Base-by-base conservation (phyloP, 2,888 invertebrate genomes). In the Melinaea marsaeus region DNA sequence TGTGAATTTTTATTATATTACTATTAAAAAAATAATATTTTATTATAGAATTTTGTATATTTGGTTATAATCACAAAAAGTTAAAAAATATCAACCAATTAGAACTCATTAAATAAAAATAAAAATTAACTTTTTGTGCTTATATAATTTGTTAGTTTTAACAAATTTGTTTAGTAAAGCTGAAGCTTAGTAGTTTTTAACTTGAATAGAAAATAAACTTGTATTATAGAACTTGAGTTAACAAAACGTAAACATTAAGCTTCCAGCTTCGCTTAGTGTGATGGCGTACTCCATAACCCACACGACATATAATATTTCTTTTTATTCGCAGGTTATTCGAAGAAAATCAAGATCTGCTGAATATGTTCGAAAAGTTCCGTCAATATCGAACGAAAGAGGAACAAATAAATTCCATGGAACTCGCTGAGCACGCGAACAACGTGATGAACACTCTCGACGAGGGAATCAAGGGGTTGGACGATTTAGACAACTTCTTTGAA, bases 401-500 rank as follows among this genome's bases (percentile, higher is more conserved):
- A 74, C 95, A 96, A 80, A 93, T 94, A 68, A 93, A 93, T 77
- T 96, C 95, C 64, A 93, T 95, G 91, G 96, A 96, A 83, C 88
- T 98, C 67, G 95, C 95, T 4, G 95, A 96, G 72, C 97, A 97
- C 79, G 97, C 97, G 59, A 95, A 94, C 77, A 95, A 95, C 75
- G 97, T 98, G 37, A 97, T 97, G 97, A 94, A 93, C 75, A 96
- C 97, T 1, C 85, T 98, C 67, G 97, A 97, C 80, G 96, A 97
- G 78, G 95, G 96, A 67, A 97, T 98, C 85, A 95, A 95, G 79
- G 94, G 95, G 34, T 91, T 97, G 65, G 97, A 97, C 77, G 95
- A 97, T 81, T 91, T 96, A 85, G 97, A 97, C 84, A 93, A 94
- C 77, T 96, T 97, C 90, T 94, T 96, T 83, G 93, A 94, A 75